A percentile compares a stretch with the other conserved stretches of the same genome.
Conservation (phyloP, 2,888 invertebrate genomes). For the Volucella bombylans region DNA sequence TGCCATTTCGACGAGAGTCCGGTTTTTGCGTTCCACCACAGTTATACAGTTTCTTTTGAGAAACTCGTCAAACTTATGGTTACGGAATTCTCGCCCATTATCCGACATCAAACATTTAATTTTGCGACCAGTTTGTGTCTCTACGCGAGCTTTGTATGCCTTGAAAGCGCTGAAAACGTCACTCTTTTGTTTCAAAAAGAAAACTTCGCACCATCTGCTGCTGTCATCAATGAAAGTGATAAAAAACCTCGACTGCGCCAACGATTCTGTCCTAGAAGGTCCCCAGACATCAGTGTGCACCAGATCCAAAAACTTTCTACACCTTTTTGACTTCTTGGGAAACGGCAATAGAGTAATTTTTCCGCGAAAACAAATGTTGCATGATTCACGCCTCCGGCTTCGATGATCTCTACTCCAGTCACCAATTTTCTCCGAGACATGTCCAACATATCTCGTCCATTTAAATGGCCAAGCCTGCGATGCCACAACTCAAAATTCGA, state of each 20-base stretch:
- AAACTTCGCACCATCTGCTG: background rate
- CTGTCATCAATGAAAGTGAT: slow-evolving; percentile 29
- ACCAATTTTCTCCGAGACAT: too few species aligned
- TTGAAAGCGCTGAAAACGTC: slow-evolving; percentile 9
- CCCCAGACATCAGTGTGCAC: slow-evolving; percentile 35
- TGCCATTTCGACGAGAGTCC: background rate
- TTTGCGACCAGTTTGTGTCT: slow-evolving; percentile 20
- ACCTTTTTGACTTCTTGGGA: slow-evolving; percentile 6
- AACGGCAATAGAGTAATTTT: slow-evolving; percentile 30
- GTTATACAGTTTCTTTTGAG: background rate
- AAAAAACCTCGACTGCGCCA: slow-evolving; percentile 13
- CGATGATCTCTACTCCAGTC: too few species aligned
- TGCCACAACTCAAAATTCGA: too few species aligned
- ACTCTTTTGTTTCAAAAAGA: slow-evolving; percentile 32
- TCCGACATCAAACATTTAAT: background rate
- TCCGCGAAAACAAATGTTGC: background rate
- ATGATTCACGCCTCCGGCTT: too few species aligned
- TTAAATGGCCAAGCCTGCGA: too few species aligned
- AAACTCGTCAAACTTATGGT: slow-evolving; percentile 24
- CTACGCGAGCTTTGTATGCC: slow-evolving; percentile 10
- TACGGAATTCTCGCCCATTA: slow-evolving; percentile 32
- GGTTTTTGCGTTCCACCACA: too few species aligned
- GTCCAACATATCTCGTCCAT: too few species aligned
- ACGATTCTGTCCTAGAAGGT: slow-evolving; percentile 13
- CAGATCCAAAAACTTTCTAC: slow-evolving; percentile 13